Evolutionary conservation across 2,113 vertebrate genomes (phyloP).

Genomic region (Cacatua alba): DNA sequence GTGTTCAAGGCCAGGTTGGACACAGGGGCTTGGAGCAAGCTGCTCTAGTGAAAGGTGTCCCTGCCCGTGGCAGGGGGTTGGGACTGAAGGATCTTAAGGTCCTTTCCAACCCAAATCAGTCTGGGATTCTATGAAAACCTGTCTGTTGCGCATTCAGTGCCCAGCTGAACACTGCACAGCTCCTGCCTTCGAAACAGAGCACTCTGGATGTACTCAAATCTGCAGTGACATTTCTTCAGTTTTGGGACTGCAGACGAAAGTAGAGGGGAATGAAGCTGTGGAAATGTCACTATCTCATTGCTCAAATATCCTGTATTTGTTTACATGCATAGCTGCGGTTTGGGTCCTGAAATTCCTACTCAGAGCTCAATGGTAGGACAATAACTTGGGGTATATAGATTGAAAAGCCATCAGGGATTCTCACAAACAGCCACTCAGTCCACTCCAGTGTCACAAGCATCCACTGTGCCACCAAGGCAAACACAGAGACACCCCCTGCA

Average conservation of each 20-base stretch:
- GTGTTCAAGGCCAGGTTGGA: too few relatives aligned
- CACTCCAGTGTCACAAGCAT: neutral
- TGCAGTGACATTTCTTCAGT: neutral
- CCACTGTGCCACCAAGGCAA: neutral
- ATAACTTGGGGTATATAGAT: neutral
- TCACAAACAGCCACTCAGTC: neutral
- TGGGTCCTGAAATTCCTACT: neutral
- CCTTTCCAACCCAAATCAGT: neutral
- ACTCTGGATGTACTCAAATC: neutral
- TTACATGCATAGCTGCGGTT: neutral
- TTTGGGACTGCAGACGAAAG: fast-evolving
- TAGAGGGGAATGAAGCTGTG: neutral
- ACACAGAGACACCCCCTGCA: neutral
- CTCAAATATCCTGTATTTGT: neutral
- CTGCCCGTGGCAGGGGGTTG: neutral
- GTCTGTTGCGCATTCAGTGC: fast-evolving
- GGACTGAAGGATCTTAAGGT: neutral
- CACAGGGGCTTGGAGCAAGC: neutral
- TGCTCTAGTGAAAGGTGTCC: neutral
- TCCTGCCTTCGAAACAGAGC: neutral
- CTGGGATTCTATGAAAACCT: neutral
- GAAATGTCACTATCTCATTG: neutral
- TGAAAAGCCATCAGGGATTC: neutral
- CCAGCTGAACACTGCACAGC: neutral
- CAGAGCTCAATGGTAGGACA: neutral